Base-by-base conservation (phyloP, 2,888 invertebrate species). In the Eulithis prunata region DNA sequence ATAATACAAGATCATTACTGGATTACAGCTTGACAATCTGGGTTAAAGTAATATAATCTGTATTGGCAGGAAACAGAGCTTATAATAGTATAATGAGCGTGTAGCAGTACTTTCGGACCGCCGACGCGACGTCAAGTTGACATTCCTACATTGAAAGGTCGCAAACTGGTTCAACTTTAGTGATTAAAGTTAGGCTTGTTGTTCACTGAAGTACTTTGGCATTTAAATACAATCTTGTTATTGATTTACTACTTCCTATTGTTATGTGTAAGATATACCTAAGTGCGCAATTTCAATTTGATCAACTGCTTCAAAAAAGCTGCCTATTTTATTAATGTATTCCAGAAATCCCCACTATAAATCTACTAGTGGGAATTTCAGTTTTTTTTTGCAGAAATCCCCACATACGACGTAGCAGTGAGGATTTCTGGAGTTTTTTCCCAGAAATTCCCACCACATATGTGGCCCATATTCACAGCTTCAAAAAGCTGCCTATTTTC, bases 111-210 rank as follows among this genome's bases (percentile, higher is more conserved):
- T 86, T 84, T 86, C 80, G 78, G 78, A 77, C 78, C 72, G 74
- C 77, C 80, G 71, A 68, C 68, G 64, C 79, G 71, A 68, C 68
- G 64, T 66, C 71, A 74, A 81, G 83, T 81, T 83, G 83, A 83
- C 84, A 83, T 83, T 82, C 81, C 78, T 78, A 78, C 80, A 82
- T 82, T 80, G 82, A 83, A 84, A 84, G 83, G 83, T 84, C 84
- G 84, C 81, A 79, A 83, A 84, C 83, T 84, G 78, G 84, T 82
- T 21, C 49, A 49, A 49, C 49, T 49, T 72, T 78, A 71, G 72
- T 71, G 75, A 82, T 86, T 86, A 84, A 80, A 75, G 71, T 68
- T 68, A 63, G 64, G 71, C 72, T 58, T 45, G 69, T 56, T 63
- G 68, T 62, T 58, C 68, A 68, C 57, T 68, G 68, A 64, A 62